These are phyloP conservation scores for Campylomormyrus numenius DNA, from an alignment of 2,113 vertebrate species.

Conservation along the genomic window DNA sequence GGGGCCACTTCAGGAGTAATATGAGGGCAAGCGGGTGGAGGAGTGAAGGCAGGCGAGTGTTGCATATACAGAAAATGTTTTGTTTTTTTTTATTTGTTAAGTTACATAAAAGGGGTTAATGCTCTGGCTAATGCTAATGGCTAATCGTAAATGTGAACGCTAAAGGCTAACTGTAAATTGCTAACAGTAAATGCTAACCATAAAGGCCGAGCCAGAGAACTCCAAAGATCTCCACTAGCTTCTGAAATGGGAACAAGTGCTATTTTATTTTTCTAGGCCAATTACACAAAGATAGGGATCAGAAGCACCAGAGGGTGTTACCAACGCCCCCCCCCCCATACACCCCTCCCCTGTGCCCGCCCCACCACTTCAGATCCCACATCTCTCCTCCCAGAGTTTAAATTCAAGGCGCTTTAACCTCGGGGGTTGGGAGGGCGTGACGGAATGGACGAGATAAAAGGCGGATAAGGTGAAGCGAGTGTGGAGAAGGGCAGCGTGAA, in stretches of 20 bases:
- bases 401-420: conserved; percentile 42
- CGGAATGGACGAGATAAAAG: conserved; percentile 47
- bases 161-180: neutral
- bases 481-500: conserved; percentile 45
- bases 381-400: conserved; percentile 37
- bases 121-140: neutral
- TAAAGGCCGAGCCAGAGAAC: neutral
- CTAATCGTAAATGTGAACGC: neutral
- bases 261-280: conserved; percentile 3
- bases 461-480: conserved; percentile 45
- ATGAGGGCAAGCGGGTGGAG: conserved; percentile 55
- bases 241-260: neutral
- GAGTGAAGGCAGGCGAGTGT: conserved; percentile 52
- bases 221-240: neutral
- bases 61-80: conserved; percentile 23
- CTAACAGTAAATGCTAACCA: neutral
- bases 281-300: conserved; percentile 22
- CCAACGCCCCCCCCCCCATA: neutral
- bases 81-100: neutral
- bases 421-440: conserved; percentile 40
- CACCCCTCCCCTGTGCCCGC: neutral
- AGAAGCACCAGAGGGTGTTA: conserved; percentile 2
- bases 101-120: neutral
- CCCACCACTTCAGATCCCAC: conserved; percentile 28
- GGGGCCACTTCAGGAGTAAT: conserved; percentile 59